Evolutionary conservation across 2,113 vertebrate species (phyloP).

Genomic region (Petromus typicus): DNA sequence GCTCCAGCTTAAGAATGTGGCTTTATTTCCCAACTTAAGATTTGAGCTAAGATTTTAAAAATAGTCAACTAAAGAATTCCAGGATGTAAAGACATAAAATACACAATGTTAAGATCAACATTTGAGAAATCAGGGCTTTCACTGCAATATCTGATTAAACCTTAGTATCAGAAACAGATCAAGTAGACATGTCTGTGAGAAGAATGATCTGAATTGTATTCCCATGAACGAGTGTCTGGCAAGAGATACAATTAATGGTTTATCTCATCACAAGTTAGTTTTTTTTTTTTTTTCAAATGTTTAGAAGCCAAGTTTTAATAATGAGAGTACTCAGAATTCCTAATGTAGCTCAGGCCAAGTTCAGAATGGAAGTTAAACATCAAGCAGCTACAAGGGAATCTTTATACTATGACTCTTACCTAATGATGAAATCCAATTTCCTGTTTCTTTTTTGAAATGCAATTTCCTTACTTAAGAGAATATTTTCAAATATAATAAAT

Average conservation of each 20-base stretch:
- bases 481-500: conserved; percentile 54
- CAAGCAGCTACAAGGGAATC: conserved; percentile 54
- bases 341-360: conserved; percentile 53
- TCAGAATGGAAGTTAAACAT: conserved; percentile 58
- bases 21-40: conserved; percentile 60
- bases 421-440: conserved; percentile 56
- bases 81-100: conserved; percentile 40
- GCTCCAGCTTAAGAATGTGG: conserved; percentile 39
- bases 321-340: conserved; percentile 52
- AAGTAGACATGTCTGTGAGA: background rate
- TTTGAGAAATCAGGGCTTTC: conserved; percentile 12
- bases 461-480: conserved; percentile 23
- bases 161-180: conserved; percentile 44
- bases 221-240: conserved; percentile 15
- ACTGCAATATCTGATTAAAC: conserved; percentile 13
- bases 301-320: conserved; percentile 71
- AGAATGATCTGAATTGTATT: background rate
- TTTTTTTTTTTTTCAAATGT: background rate
- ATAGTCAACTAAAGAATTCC: background rate
- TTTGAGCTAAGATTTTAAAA: conserved; percentile 58
- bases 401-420: background rate
- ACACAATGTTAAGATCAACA: conserved; percentile 41
- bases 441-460: conserved; percentile 4
- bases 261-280: conserved; percentile 49
- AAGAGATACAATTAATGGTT: conserved; percentile 61